Percentiles rank a stretch among this genome's conserved stretches.
Conservation (phyloP, 1,140 invertebrate genomes). For the Proctacanthus coquilletti region DNA sequence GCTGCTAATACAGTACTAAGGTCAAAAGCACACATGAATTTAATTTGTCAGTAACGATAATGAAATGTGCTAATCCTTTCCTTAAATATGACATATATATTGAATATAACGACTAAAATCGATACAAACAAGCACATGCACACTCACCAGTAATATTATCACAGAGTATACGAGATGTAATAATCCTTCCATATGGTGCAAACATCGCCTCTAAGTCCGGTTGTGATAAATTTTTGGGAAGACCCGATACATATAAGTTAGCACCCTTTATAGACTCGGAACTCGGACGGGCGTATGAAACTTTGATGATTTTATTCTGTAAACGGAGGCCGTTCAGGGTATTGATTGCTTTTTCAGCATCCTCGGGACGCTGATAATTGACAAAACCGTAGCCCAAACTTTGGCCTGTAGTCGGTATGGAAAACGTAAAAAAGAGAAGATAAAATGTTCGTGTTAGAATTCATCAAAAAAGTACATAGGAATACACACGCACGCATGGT, state of each 20-base stretch:
- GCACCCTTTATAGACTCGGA: constrained; percentile 72
- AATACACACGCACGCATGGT: no score
- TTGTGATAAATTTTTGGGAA: constrained; percentile 66
- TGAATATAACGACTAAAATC: no score
- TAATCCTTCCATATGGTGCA: constrained; percentile 58
- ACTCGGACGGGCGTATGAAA: constrained; percentile 67
- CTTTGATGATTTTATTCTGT: constrained; percentile 78
- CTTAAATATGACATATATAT: no score
- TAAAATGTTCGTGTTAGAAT: no score
- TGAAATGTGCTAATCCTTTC: background rate
- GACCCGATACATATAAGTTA: constrained; percentile 67
- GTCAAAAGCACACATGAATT: background rate
- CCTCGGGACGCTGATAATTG: constrained; percentile 59
- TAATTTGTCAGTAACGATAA: background rate
- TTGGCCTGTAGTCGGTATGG: no score
- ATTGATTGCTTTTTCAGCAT: constrained; percentile 65
- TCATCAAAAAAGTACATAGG: no score
- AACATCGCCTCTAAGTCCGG: constrained; percentile 64
- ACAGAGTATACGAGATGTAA: constrained; percentile 65
- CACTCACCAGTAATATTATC: constrained; percentile 68
- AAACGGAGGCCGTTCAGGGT: constrained; percentile 61
- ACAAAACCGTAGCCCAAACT: constrained; percentile 76
- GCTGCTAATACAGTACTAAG: no score
- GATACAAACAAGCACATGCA: no score
- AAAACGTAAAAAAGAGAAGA: no score